phyloP scores from a whole-genome alignment of 2,113 vertebrate species.

The Dermatemys mawii region DNA sequence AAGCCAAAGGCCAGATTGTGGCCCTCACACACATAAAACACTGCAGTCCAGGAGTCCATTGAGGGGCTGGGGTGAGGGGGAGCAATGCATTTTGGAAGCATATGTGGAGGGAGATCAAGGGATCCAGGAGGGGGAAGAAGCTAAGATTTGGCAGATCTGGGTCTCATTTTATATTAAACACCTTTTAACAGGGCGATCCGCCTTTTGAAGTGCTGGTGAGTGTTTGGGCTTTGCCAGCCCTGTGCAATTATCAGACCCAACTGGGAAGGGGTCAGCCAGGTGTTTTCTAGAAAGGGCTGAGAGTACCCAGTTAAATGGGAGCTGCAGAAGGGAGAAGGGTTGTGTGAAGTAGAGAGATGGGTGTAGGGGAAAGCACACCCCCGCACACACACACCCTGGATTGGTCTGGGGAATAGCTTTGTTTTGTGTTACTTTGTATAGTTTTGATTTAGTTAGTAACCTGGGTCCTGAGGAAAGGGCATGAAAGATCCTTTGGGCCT shows the following conservation, averaged over 20 bases:
- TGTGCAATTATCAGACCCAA: background rate
- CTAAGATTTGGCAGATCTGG: background rate
- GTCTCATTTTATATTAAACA: background rate
- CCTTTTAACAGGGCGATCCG: background rate
- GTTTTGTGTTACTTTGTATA: background rate
- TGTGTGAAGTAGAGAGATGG: background rate
- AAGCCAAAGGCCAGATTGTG: background rate
- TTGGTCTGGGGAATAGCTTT: background rate
- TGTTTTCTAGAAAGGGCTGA: background rate
- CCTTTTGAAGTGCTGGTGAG: background rate
- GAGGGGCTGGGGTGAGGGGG: background rate
- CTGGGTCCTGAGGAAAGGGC: background rate
- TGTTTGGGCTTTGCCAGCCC: no score
- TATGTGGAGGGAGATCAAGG: background rate
- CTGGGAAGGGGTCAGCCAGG: background rate
- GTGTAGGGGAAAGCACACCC: no score
- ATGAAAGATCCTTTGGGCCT: background rate
- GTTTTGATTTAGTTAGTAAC: background rate
- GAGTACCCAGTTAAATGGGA: background rate
- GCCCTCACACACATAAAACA: background rate
- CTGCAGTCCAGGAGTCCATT: background rate
- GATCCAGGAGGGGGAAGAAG: slow-evolving; percentile 68
- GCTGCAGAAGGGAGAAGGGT: background rate
- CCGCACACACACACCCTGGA: no score
- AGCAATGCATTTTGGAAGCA: background rate